Evolutionary conservation across 2,797 vertebrate species (phyloP).

Genomic region (Anguilla obscura): DNA sequence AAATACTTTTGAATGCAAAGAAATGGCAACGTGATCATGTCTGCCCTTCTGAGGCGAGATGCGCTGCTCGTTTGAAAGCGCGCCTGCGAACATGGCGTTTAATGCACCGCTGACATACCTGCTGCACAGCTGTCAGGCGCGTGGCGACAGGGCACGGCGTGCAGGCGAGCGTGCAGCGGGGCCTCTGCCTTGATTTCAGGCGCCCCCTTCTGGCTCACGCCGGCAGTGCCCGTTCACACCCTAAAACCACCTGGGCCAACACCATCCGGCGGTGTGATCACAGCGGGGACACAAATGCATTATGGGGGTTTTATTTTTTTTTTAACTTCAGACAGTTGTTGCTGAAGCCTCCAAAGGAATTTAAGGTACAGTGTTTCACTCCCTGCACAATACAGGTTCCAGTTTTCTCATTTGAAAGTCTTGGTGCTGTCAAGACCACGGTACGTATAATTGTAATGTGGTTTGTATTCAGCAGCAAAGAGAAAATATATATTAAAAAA

Average conservation of each 20-base stretch:
- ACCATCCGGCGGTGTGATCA: background rate
- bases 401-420: background rate
- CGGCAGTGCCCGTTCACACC: conserved; percentile 20
- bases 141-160: conserved; percentile 62
- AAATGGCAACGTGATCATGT: background rate
- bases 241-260: conserved; percentile 40
- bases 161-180: conserved; percentile 41
- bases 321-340: background rate
- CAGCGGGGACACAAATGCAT: background rate
- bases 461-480: background rate
- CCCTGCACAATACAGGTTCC: background rate
- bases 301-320: background rate
- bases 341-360: background rate
- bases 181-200: conserved; percentile 57
- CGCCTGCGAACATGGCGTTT: background rate
- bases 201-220: conserved; percentile 65
- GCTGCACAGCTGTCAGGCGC: conserved; percentile 71
- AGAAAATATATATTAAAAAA: background rate
- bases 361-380: background rate
- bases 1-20: background rate
- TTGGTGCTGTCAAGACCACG: background rate
- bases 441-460: background rate
- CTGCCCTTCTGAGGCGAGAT: background rate
- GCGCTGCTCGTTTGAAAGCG: background rate
- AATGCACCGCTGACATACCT: conserved; percentile 67